phyloP scores from a whole-genome alignment of 2,888 invertebrate genomes.

The Vandiemenella viatica region DNA sequence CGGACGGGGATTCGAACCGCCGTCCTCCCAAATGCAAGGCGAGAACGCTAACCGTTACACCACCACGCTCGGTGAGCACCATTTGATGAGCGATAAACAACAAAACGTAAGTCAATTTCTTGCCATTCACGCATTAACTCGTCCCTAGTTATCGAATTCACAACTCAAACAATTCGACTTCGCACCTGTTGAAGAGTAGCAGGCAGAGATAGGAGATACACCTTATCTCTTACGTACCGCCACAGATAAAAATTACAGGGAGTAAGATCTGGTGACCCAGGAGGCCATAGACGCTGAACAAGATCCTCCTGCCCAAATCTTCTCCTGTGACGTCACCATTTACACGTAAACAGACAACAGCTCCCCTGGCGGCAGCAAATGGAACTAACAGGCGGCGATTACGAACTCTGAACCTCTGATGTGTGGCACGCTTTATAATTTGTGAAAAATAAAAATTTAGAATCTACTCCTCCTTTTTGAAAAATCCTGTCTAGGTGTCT shows the following conservation, averaged over 20 bases:
- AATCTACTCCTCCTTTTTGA: not conserved
- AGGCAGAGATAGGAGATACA: not conserved
- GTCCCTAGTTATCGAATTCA: too few species aligned
- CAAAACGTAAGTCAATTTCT: not conserved
- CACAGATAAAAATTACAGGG: not conserved
- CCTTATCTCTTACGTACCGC: not conserved
- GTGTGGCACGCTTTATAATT: not conserved
- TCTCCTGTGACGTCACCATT: not conserved
- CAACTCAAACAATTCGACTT: too few species aligned
- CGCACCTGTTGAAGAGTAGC: too few species aligned
- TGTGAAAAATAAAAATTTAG: not conserved
- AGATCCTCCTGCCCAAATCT: not conserved
- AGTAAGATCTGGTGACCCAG: conserved; percentile 1
- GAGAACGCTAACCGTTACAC: too few species aligned
- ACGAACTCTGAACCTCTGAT: not conserved
- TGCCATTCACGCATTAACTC: not conserved
- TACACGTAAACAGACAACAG: not conserved
- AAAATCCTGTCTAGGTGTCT: too few species aligned
- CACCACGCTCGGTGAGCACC: too few species aligned
- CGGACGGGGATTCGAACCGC: too few species aligned
- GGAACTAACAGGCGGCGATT: not conserved
- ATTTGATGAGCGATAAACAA: not conserved
- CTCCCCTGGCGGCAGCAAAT: not conserved
- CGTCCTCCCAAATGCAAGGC: too few species aligned
- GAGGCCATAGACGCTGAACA: not conserved